Percentiles rank a stretch among this genome's conserved stretches.
These are phyloP conservation scores for Pampusana beccarii DNA, from an alignment of 2,113 vertebrate species.

Conservation along the genomic window DNA sequence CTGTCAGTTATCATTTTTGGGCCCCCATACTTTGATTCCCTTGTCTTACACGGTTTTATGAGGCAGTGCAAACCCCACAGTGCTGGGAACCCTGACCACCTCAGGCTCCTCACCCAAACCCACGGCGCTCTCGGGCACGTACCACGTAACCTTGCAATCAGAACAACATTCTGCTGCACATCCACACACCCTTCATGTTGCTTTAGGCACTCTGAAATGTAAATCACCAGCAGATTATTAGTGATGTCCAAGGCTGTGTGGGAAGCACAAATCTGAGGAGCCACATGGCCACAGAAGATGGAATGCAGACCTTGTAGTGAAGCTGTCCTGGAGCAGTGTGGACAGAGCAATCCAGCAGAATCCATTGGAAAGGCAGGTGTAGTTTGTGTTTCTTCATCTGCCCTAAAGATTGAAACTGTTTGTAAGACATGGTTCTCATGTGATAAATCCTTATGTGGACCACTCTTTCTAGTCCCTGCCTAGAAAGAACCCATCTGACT, in stretches of 20 bases:
- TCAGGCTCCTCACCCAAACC: background rate
- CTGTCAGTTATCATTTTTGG: background rate
- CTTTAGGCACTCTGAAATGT: background rate
- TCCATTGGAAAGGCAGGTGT: background rate
- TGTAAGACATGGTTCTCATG: background rate
- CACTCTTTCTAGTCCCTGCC: background rate
- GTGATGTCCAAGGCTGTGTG: background rate
- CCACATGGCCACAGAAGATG: background rate
- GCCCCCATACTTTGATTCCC: background rate
- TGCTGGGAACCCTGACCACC: background rate
- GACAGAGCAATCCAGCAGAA: background rate
- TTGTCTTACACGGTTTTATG: background rate
- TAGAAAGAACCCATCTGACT: background rate
- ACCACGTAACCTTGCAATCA: background rate
- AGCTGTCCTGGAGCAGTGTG: background rate
- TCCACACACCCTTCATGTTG: background rate
- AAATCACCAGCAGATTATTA: background rate
- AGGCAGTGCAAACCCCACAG: background rate
- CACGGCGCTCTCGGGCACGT: accelerated
- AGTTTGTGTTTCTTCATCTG: background rate
- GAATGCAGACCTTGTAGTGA: background rate
- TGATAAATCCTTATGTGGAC: background rate
- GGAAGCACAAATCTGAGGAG: background rate
- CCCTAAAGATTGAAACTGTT: background rate
- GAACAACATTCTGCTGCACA: background rate